Base-by-base conservation (phyloP, 53 echinoderm and acorn worm genomes). In the Zoroaster sp. region DNA sequence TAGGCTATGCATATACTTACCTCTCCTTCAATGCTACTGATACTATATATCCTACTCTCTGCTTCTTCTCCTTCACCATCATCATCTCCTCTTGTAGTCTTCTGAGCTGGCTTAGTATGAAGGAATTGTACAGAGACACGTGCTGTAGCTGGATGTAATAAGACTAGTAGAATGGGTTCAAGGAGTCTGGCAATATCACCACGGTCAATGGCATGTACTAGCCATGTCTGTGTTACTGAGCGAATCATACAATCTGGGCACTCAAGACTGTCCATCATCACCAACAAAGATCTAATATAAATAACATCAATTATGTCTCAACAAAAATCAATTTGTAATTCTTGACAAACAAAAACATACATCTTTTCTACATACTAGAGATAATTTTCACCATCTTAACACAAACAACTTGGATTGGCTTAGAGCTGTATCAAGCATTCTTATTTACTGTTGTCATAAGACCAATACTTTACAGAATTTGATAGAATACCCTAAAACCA, bases 51-150 rank as follows among this genome's bases (percentile, higher is more conserved):
- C 67, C 93, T 86, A 51, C 91, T 96, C 94, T 99, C 99, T n/a
- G 87, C 89, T 34, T 92, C 91, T 1, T 89, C 92, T 0, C 72
- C 74, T 34, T 92, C 90, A 1, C 78, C 92, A 53, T 94, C 94
- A 2, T 83, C 52, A 25, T 63, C 40, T 10, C 73, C 88, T 2
- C 89, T 42, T 11, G 40, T 15, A 11, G 78, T 66, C 35, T 88
- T 90, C 38, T 80, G 69, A 30, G 72, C 91, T 35, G 95, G 93
- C 88, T 95, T 93, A 23, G 93, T 87, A 42, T 93, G 90, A 0
- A 99, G 92, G 88, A 94, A 96, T 88, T 99, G 99, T 6, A 96
- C 99, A 1, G 99, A 96, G 21, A 95, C 99, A 25, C 99, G 74
- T 14, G 96, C 96, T 0, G 96, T 96, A 49, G 96, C 93, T 3